A percentile compares a stretch with the other conserved stretches of the same genome.
Conservation (phyloP, 2,113 vertebrate genomes). For the Vulpes ferrilata region DNA sequence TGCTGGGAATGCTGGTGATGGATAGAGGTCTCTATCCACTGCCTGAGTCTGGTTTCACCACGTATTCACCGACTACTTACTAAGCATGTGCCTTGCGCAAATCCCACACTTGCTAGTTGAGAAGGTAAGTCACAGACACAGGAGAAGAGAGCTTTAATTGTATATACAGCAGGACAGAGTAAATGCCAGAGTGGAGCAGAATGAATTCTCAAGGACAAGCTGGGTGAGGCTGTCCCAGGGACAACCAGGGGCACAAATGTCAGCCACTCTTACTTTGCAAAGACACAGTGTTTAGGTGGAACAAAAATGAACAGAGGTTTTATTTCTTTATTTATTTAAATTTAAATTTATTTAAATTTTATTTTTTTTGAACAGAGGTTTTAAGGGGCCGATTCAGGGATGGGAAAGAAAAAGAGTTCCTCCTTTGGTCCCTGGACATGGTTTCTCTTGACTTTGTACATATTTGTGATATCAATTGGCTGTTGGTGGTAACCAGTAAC, state of each 20-base stretch:
- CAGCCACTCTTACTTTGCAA: neutral
- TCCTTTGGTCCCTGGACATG: neutral
- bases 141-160: neutral
- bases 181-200: neutral
- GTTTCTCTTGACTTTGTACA: neutral
- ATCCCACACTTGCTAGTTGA: neutral
- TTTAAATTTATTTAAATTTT: no score
- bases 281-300: neutral
- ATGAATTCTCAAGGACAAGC: neutral
- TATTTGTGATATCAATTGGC: neutral
- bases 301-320: neutral
- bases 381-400: neutral
- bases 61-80: neutral
- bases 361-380: neutral
- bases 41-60: no score
- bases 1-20: no score
- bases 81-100: neutral
- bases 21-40: neutral
- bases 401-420: neutral
- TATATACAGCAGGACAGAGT: neutral
- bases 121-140: neutral
- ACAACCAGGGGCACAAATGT: neutral
- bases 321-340: no score
- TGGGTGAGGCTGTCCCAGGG: neutral
- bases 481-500: neutral